phyloP scores from a whole-genome alignment of 2,113 vertebrate genomes.

The Eolophus roseicapilla region DNA sequence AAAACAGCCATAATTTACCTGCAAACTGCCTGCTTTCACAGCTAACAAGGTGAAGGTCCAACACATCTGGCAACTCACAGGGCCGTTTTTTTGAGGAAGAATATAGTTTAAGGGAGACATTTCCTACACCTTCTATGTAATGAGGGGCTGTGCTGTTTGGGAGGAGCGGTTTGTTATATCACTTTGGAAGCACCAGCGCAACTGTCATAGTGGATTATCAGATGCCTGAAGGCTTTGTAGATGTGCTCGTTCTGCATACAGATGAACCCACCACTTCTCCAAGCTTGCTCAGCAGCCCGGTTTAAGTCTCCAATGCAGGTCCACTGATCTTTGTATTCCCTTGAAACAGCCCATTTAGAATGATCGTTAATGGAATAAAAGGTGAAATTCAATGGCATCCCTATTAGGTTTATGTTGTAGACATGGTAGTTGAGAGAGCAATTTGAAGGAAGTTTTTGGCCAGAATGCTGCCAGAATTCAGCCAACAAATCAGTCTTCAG shows the following conservation, averaged over 20 bases:
- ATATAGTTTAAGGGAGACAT: background rate
- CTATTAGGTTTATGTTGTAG: slow-evolving; percentile 82
- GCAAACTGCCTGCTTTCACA: background rate
- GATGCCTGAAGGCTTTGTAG: slow-evolving; percentile 80
- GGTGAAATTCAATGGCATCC: slow-evolving; percentile 45
- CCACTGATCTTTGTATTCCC: slow-evolving; percentile 69
- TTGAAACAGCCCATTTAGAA: slow-evolving; percentile 91
- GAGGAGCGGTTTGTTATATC: background rate
- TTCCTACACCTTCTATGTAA: background rate
- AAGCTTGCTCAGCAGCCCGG: slow-evolving; percentile 77
- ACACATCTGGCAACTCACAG: background rate
- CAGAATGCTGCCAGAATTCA: slow-evolving; percentile 84
- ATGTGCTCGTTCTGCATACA: slow-evolving; percentile 81
- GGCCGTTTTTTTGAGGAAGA: background rate
- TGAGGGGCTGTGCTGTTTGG: background rate
- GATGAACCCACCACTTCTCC: slow-evolving; percentile 86
- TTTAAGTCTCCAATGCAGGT: slow-evolving; percentile 91
- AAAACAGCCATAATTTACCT: background rate
- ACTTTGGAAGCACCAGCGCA: slow-evolving; percentile 65
- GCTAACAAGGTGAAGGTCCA: background rate
- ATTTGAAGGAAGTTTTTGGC: slow-evolving; percentile 83
- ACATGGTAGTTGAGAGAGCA: slow-evolving; percentile 87
- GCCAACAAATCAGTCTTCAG: slow-evolving; percentile 83
- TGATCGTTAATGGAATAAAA: slow-evolving; percentile 86
- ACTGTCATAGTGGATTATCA: slow-evolving; percentile 74